A percentile compares a stretch with the other conserved stretches of the same genome.
phyloP scores from a whole-genome alignment of 2,888 invertebrate species.

The Sminthurinus aureus region DNA sequence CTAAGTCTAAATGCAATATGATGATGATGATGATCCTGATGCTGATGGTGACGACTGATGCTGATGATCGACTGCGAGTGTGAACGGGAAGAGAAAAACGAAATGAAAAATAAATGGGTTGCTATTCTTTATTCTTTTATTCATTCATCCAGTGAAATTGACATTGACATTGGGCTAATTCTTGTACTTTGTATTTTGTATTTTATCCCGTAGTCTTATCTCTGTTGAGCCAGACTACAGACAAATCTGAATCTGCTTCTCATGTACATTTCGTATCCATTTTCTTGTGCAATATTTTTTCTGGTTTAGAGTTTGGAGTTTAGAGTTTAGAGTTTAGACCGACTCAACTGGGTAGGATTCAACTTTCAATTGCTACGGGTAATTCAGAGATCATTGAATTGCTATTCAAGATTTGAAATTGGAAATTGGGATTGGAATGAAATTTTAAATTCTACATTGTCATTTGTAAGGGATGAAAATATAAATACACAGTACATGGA shows the following conservation, averaged over 20 bases:
- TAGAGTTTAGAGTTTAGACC: neutral
- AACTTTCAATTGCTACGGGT: conserved; percentile 9
- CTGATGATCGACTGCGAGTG: conserved; percentile 20
- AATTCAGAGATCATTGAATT: conserved; percentile 38
- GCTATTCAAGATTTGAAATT: conserved; percentile 33
- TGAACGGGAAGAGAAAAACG: conserved; percentile 18
- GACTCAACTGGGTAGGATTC: neutral
- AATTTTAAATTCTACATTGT: neutral
- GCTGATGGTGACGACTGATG: no score
- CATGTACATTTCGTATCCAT: no score
- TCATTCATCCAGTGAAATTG: neutral
- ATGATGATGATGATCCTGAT: no score
- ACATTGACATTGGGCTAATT: neutral
- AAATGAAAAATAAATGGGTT: neutral
- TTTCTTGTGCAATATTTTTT: neutral
- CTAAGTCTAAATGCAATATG: conserved; percentile 20
- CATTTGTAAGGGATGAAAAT: no score
- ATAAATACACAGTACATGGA: neutral
- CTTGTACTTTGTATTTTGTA: no score
- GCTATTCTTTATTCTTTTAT: neutral
- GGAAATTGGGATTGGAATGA: conserved; percentile 11
- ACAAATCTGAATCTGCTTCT: neutral
- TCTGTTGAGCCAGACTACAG: neutral
- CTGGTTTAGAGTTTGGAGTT: neutral
- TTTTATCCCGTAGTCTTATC: neutral